Base-by-base conservation (phyloP, 2,888 invertebrate genomes). In the Zootermopsis nevadensis region DNA sequence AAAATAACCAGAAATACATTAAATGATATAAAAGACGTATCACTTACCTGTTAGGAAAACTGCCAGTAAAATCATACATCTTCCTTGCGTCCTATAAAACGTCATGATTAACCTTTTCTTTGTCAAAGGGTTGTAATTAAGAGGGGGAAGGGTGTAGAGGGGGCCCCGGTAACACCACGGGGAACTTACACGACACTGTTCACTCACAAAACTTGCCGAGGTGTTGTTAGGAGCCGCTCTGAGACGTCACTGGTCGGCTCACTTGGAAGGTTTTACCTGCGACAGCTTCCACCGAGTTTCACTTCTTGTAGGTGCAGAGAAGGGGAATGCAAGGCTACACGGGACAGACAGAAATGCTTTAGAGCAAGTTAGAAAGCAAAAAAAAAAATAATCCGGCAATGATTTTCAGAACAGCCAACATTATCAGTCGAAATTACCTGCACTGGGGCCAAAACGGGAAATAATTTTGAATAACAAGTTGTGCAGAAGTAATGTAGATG, bases 141-240 rank as follows among this genome's bases (percentile, higher is more conserved):
- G 69, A 69, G 69, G 69, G 69, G 69, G 31, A 33, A 7, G 69
- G 69, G 69, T 69, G 69, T 33, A 69, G 69, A 33, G 33, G 69
- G 69, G 33, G 33, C 69, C 69, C 69, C 33, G 69, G 69, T 69
- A 69, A 31, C 69, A 69, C 69, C 30, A 69, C 69, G 60, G 60
- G 12, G 12, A 27, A 60, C 60, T 27, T 60, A 60, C 60, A 60
- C 60, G 60, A 27, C n/a, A 2, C 60, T n/a, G 8, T 12, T 60
- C 27, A 60, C n/a, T 27, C 60, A 60, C n/a, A 60, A n/a, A 19
- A 27, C n/a, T n/a, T 27, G 6, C 60, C 6, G n/a, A n/a, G 60
- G 15, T 60, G 60, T 60, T 60, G 60, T 60, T 60, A 60, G 60
- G 60, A 60, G n/a, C n/a, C n/a, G n/a, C n/a, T 60, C 60, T n/a